Evolutionary conservation across 2,888 invertebrate species (phyloP).

Genomic region (Rhagonycha fulva): DNA sequence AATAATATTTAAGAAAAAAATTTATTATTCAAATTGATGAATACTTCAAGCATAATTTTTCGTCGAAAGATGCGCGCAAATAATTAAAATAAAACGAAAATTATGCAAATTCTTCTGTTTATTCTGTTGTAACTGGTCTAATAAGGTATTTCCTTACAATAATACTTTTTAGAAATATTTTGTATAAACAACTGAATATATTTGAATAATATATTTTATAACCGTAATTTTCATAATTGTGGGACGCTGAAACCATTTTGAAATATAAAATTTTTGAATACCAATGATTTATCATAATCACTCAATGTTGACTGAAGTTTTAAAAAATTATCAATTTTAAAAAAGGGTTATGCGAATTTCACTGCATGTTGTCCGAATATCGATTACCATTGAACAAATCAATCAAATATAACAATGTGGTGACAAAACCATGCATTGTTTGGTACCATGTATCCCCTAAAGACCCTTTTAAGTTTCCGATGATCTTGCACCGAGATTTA

Average conservation of each 20-base stretch:
- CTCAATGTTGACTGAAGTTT: constrained; percentile 1
- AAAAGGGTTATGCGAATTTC: constrained; percentile 22
- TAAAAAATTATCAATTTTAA: neutral
- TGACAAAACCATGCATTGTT: constrained; percentile 46
- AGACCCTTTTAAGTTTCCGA: constrained; percentile 14
- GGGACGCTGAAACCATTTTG: neutral
- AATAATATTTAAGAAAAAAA: neutral
- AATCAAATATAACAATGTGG: constrained; percentile 46
- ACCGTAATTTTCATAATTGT: neutral
- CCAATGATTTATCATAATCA: constrained; percentile 9
- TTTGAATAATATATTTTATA: neutral
- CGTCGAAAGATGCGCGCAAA: constrained; percentile 23
- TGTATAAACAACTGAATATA: constrained; percentile 5
- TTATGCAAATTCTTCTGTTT: constrained; percentile 32
- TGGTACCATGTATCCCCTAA: constrained; percentile 11
- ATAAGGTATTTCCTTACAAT: constrained; percentile 26
- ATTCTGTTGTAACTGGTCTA: constrained; percentile 26
- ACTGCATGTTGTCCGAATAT: constrained; percentile 20
- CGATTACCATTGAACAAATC: constrained; percentile 38
- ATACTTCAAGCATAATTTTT: neutral
- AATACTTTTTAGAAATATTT: neutral
- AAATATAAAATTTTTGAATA: neutral
- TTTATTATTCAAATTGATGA: neutral
- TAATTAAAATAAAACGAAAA: constrained; percentile 34
- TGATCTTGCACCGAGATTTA: neutral